Conservation (phyloP, 2,797 vertebrate genomes). For the Liparis tanakae region DNA sequence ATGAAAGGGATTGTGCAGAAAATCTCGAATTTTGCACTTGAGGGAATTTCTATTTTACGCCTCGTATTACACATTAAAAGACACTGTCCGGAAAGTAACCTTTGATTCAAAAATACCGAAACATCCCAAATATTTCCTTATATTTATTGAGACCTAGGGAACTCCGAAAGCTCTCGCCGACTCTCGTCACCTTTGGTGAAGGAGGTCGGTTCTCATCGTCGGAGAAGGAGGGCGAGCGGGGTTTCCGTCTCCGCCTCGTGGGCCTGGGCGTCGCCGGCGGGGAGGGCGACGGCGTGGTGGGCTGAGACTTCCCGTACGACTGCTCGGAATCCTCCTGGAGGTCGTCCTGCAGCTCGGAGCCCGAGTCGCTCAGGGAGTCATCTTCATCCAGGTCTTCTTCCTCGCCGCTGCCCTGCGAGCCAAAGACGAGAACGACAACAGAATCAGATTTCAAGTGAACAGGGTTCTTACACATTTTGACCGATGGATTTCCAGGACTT, state of each 20-base stretch:
- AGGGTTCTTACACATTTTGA: too few relatives aligned
- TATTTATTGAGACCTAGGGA: neutral
- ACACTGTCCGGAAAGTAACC: neutral
- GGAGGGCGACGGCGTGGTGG: constrained; percentile 87
- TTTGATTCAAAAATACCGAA: neutral
- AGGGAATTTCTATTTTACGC: neutral
- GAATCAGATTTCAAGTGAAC: neutral
- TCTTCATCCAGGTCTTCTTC: constrained; percentile 97
- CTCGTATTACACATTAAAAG: neutral
- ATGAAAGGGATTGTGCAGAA: neutral
- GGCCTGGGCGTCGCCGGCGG: constrained; percentile 86
- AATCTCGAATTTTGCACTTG: neutral
- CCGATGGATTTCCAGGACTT: too few relatives aligned
- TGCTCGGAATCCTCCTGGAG: constrained; percentile 94
- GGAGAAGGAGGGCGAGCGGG: constrained; percentile 89
- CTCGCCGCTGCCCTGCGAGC: constrained; percentile 89
- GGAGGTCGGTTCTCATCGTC: constrained; percentile 95
- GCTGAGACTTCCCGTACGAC: constrained; percentile 92
- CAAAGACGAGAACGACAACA: constrained; percentile 11
- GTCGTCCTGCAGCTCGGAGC: constrained; percentile 93
- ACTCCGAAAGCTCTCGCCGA: neutral
- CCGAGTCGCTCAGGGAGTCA: constrained; percentile 92
- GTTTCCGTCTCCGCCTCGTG: constrained; percentile 86
- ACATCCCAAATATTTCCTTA: neutral
- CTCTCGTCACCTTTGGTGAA: constrained; percentile 89